Evolutionary conservation across 1,140 invertebrate genomes (phyloP), one percentile per base, ranked within the genome.

Genomic region (Drosophila nigromelanica): DNA sequence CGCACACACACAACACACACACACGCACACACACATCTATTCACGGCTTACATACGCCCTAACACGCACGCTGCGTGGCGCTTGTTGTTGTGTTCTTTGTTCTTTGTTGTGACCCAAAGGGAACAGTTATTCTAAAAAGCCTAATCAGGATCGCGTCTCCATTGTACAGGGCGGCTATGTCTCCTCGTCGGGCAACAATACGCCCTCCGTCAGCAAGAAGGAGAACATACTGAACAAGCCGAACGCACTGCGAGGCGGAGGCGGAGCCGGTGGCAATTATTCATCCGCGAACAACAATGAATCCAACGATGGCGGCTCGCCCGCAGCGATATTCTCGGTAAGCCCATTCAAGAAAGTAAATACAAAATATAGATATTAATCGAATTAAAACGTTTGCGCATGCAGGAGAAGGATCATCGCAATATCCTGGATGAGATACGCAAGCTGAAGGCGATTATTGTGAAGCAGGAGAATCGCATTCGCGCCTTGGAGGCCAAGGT

Each of bases 381-480:
- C 14, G 5, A 45, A 21, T 56, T 18, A 4, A 14, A 12, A 3
- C 3, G 3, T 61, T 14, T 21, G 30, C 0, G 6, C n/a, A n/a
- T 64, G 0, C 11, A 94, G 92, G 94, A 95, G 78, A 93, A 93
- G 33, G 93, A 94, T 67, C 92, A 98, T 11, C 96, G 97, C 75
- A 97, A 98, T 82, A 95, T 97, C 69, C 93, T 95, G 33, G 95
- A 96, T 78, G 97, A 98, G 91, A 97, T 98, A 76, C 94, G 97
- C 48, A 98, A 97, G 91, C 93, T 99, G 62, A 99, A 99, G 91
- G 95, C 97, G 3, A 96, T 98, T 85, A 97, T 98, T 73, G 96
- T 98, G 4, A 98, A 98, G 86, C 98, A 99, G 90, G 98, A 99
- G 92, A 97, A 97, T 76, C 94, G 98, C 43, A 94, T 94, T 66